phyloP scores from a whole-genome alignment of 1,140 invertebrate genomes.

The Chionoecetes opilio region DNA sequence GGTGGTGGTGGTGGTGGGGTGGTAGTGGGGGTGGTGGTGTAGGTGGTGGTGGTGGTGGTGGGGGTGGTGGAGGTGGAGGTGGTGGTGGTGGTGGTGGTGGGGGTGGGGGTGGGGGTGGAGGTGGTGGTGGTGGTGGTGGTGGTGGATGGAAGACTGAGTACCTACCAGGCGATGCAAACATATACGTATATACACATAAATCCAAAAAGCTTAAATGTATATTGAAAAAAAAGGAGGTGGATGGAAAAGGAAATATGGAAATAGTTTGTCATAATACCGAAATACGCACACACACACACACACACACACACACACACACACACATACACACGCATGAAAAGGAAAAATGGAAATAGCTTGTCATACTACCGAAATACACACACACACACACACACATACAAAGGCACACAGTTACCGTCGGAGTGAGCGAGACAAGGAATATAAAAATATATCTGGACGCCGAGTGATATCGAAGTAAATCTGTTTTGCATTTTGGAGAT shows the following conservation, averaged over 20 bases:
- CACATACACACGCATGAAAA: neutral
- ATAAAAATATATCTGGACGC: conserved; percentile 21
- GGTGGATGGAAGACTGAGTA: neutral
- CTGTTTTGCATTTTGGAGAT: conserved; percentile 21
- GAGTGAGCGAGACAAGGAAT: conserved; percentile 27
- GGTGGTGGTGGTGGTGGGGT: neutral
- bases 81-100: no score
- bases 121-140: no score
- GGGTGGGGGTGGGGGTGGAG: no score
- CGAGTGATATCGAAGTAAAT: conserved; percentile 17
- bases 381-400: conserved; percentile 8
- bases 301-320: neutral
- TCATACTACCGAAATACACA: no score
- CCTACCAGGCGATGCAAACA: neutral
- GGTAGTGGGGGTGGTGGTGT: no score
- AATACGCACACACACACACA: neutral
- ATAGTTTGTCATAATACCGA: no score
- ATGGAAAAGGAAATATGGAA: no score
- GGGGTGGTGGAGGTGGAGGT: neutral
- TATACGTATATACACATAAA: no score
- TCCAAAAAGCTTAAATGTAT: neutral
- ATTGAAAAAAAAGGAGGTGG: neutral
- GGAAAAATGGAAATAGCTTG: no score
- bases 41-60: neutral
- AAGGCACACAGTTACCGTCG: neutral